Evolutionary conservation across 1,140 invertebrate genomes (phyloP).

Genomic region (Liolophura sinensis): DNA sequence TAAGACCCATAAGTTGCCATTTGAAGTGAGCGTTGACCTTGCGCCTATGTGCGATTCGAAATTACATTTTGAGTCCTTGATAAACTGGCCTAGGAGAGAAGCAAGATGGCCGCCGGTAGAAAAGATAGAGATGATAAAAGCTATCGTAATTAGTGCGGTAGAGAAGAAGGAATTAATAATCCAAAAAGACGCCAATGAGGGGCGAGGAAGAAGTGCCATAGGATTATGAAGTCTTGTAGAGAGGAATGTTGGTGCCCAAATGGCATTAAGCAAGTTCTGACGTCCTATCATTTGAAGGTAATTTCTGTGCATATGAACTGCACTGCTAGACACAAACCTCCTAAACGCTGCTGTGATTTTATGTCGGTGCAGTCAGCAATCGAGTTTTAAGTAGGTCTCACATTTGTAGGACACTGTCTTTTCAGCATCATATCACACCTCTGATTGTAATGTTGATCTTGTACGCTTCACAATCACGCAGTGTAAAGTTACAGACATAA

Average conservation of each 20-base stretch:
- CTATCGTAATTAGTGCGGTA: slow-evolving; percentile 2
- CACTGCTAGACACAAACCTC: too few species aligned
- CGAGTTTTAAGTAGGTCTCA: too few species aligned
- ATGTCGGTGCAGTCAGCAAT: too few species aligned
- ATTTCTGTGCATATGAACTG: too few species aligned
- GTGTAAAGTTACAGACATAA: too few species aligned
- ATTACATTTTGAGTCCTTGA: slow-evolving; percentile 1
- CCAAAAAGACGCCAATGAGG: slow-evolving; percentile 5
- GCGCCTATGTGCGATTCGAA: slow-evolving; percentile 3
- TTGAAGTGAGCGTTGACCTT: slow-evolving; percentile 6
- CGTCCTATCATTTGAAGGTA: slow-evolving; percentile 12
- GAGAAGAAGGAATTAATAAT: slow-evolving; percentile 5
- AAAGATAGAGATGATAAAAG: slow-evolving; percentile 3
- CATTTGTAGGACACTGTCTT: too few species aligned
- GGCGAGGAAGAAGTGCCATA: slow-evolving; percentile 4
- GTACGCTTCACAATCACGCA: too few species aligned
- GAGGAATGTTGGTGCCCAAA: slow-evolving; percentile 1
- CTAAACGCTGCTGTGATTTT: too few species aligned
- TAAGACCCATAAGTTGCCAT: neutral
- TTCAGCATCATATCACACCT: too few species aligned
- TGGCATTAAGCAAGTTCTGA: slow-evolving; percentile 7
- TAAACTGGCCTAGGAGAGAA: neutral
- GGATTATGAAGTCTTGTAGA: slow-evolving; percentile 10
- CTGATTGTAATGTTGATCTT: too few species aligned
- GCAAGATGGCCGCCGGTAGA: neutral